phyloP scores from a whole-genome alignment of 2,797 vertebrate species.

The Tadarida brasiliensis region DNA sequence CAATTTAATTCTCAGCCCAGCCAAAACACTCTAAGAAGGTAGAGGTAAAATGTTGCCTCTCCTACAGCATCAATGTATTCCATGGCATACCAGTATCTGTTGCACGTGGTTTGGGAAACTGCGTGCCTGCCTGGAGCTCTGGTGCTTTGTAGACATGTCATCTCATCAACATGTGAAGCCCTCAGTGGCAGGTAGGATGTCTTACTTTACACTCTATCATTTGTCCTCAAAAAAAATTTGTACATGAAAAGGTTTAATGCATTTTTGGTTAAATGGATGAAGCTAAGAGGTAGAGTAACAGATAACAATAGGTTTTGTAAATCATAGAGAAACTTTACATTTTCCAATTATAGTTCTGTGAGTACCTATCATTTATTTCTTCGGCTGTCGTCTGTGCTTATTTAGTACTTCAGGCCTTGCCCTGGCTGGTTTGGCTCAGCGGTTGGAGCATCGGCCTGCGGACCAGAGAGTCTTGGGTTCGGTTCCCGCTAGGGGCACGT shows the following conservation, averaged over 20 bases:
- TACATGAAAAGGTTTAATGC: neutral
- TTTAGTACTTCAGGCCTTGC: neutral
- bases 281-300: slow-evolving; percentile 18
- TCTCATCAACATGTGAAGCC: neutral
- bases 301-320: slow-evolving; percentile 6
- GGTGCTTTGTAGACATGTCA: neutral
- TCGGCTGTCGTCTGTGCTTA: neutral
- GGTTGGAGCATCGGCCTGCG: no score
- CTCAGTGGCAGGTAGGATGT: neutral
- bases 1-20: neutral
- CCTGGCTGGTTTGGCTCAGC: no score
- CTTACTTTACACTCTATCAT: neutral
- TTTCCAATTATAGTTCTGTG: neutral
- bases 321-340: neutral
- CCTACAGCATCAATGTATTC: neutral
- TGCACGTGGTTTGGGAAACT: neutral
- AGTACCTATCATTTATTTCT: neutral
- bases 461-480: no score
- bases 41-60: neutral
- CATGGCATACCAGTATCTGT: accelerated
- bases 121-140: neutral
- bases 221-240: neutral
- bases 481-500: no score
- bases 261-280: neutral
- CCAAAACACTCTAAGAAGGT: neutral